Percentiles rank a stretch among this genome's conserved stretches.
Evolutionary conservation across 2,888 invertebrate species (phyloP).

Genomic region (Elysia crispata): DNA sequence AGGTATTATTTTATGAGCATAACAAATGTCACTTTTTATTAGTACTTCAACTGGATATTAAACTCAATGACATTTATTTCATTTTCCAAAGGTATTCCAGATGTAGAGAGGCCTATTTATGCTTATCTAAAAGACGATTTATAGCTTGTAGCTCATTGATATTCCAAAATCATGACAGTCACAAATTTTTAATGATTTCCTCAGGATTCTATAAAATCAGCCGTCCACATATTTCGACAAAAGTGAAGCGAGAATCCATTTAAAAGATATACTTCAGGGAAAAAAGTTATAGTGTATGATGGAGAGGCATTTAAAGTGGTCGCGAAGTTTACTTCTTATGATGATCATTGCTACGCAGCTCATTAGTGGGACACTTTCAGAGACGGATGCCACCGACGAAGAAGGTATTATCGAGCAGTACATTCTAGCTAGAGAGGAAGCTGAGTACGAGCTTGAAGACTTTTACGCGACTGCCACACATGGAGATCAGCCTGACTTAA

Average conservation of each 20-base stretch:
- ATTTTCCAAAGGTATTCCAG: not conserved
- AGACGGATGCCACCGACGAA: not conserved
- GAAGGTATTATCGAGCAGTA: conserved; percentile 5
- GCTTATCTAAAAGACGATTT: no score
- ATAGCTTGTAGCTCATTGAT: no score
- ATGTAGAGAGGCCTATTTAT: no score
- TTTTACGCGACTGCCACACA: not conserved
- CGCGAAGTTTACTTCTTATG: no score
- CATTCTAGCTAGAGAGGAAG: not conserved
- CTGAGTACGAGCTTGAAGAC: not conserved
- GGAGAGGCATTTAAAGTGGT: not conserved
- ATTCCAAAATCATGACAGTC: no score
- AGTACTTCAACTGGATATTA: not conserved
- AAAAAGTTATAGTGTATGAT: not conserved
- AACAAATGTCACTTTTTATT: no score
- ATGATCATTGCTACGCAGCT: no score
- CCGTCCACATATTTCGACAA: no score
- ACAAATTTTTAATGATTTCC: no score
- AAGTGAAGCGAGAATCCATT: no score
- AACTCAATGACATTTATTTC: not conserved
- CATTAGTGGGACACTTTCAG: not conserved
- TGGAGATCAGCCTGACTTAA: not conserved
- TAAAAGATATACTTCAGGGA: not conserved
- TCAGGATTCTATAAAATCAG: no score
- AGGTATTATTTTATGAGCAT: no score